These are phyloP conservation scores for Ferrisia virgata DNA, from an alignment of 2,888 invertebrate species.

Conservation along the genomic window DNA sequence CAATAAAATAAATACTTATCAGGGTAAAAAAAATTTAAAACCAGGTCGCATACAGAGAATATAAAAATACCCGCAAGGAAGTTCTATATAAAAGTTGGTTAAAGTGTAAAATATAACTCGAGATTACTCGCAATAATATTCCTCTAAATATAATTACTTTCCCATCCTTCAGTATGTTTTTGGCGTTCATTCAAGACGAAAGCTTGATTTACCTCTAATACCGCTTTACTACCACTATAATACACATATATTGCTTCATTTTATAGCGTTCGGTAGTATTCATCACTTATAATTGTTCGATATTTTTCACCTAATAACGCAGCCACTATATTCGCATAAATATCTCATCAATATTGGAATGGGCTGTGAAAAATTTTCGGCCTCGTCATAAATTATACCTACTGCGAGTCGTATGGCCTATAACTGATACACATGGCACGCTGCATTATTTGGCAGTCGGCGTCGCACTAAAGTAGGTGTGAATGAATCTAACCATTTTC, in stretches of 20 bases:
- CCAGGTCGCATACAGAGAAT: constrained; percentile 5
- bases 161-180: constrained; percentile 36
- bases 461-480: not conserved
- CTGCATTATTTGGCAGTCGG: not conserved
- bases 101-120: constrained; percentile 33
- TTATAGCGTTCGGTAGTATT: constrained; percentile 16
- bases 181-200: constrained; percentile 12
- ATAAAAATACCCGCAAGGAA: constrained; percentile 24
- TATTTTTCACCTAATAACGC: constrained; percentile 36
- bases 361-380: not conserved
- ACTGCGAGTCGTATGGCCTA: not conserved
- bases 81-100: constrained; percentile 13
- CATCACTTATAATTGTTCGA: constrained; percentile 34
- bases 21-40: not conserved
- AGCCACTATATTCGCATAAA: not conserved
- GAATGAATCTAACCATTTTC: not conserved
- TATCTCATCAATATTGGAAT: not conserved
- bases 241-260: constrained; percentile 12
- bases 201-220: constrained; percentile 35
- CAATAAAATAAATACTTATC: not conserved
- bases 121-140: constrained; percentile 37
- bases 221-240: constrained; percentile 33
- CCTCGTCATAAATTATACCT: not conserved
- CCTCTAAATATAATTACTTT: constrained; percentile 44
- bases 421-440: not conserved